These are phyloP conservation scores for Conops quadrifasciatus DNA, from an alignment of 2,888 invertebrate genomes.

Conservation along the genomic window DNA sequence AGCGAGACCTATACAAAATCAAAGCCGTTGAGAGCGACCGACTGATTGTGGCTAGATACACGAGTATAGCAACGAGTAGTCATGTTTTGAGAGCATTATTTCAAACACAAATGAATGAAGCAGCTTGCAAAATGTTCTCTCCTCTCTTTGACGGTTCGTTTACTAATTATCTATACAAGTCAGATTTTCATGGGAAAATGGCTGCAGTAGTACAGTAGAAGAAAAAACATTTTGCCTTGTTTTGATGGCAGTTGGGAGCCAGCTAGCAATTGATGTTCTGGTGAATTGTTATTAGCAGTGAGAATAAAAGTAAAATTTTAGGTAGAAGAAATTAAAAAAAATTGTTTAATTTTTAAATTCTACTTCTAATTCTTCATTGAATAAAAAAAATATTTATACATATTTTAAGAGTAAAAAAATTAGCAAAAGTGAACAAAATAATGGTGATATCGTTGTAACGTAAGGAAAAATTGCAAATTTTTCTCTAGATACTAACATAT, in stretches of 20 bases:
- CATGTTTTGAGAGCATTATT: not conserved
- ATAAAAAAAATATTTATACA: too few relatives aligned
- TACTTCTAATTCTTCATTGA: too few relatives aligned
- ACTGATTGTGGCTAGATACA: too few relatives aligned
- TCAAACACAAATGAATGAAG: not conserved
- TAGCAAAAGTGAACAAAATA: too few relatives aligned
- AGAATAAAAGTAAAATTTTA: not conserved
- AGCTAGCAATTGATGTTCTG: conserved; percentile 10
- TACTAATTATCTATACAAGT: not conserved
- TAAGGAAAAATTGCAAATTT: too few relatives aligned
- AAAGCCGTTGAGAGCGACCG: too few relatives aligned
- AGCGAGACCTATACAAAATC: too few relatives aligned
- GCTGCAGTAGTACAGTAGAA: conserved; percentile 22
- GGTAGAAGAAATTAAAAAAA: not conserved
- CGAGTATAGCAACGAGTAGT: not conserved
- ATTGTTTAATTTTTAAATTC: too few relatives aligned
- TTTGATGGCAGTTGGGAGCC: not conserved
- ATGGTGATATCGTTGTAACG: too few relatives aligned
- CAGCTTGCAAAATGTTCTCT: not conserved
- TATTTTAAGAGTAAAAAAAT: too few relatives aligned
- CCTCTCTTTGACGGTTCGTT: not conserved
- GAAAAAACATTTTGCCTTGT: conserved; percentile 19
- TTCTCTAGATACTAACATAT: too few relatives aligned
- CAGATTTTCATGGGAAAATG: conserved; percentile 23
- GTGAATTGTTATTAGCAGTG: not conserved